These are phyloP conservation scores for Torymus texanus DNA, from an alignment of 2,888 invertebrate genomes.

Conservation along the genomic window DNA sequence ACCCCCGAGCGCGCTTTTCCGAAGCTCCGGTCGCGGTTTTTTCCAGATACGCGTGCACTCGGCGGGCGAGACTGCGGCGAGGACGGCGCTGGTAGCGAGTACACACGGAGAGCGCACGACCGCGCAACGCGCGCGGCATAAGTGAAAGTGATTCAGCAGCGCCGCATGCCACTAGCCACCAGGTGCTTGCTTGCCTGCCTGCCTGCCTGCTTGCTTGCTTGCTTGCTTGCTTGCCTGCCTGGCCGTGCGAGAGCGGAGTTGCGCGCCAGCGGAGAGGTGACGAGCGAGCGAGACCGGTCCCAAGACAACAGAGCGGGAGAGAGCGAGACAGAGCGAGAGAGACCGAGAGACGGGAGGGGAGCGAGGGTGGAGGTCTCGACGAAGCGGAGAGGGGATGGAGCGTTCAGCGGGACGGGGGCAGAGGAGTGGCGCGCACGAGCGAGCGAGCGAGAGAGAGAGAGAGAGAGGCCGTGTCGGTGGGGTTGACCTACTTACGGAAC, in stretches of 20 bases:
- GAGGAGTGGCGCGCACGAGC: slow-evolving; percentile 21
- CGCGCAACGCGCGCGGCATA: slow-evolving; percentile 49
- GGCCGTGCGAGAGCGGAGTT: background rate
- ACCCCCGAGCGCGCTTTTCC: background rate
- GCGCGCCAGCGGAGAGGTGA: slow-evolving; percentile 10
- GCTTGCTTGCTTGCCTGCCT: background rate
- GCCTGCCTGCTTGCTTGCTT: background rate
- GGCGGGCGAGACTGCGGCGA: background rate
- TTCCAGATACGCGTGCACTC: too few species aligned
- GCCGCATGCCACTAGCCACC: slow-evolving; percentile 52
- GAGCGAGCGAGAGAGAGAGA: slow-evolving; percentile 20
- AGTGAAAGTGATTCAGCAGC: slow-evolving; percentile 54
- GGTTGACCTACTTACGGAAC: slow-evolving; percentile 94
- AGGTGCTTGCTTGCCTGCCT: slow-evolving; percentile 39
- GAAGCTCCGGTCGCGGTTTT: background rate
- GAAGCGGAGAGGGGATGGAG: slow-evolving; percentile 1
- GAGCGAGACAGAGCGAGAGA: slow-evolving; percentile 23
- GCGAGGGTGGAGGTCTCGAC: slow-evolving; percentile 14
- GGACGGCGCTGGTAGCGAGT: slow-evolving; percentile 54
- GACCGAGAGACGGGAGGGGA: slow-evolving; percentile 35
- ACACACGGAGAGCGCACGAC: slow-evolving; percentile 20
- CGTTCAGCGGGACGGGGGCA: slow-evolving; percentile 20
- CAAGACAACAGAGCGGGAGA: slow-evolving; percentile 9
- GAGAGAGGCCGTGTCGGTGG: slow-evolving; percentile 61
- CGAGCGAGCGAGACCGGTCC: slow-evolving; percentile 24